Base-by-base conservation (phyloP, 1,140 invertebrate species). In the Cotesia glomerata region DNA sequence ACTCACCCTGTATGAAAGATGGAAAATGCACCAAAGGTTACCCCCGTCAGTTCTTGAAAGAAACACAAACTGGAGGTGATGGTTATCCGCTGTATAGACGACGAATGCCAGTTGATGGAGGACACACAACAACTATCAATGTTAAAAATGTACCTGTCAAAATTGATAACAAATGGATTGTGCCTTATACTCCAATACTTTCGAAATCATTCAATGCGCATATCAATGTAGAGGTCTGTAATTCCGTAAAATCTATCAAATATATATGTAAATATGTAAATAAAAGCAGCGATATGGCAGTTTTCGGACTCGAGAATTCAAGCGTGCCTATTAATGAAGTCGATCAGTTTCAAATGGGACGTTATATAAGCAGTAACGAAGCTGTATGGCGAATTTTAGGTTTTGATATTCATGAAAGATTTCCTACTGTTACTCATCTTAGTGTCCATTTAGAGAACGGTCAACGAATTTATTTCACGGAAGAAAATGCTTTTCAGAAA, bases 141-240 rank as follows among this genome's bases (percentile, higher is more conserved):
- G 61, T 49, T 63, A 73, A 54, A 13, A 35, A 35, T 13, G 3
- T 13, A 14, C 7, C 9, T 26, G 11, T 65, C 14, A 13, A 74
- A 59, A 78, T 88, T 45, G 86, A 89, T 76, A 90, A 89, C 74
- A 63, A 80, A 49, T 89, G 86, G 86, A 78, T 90, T 71, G 88
- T 89, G 36, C 88, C 87, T 65, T 90, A 90, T 82, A 88, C 83
- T 72, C 85, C 87, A 18, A 72, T 88, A 9, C 79, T 90, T 9
- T 83, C 75, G 5, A 84, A 86, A 79, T 88, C 76, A 64, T 90
- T 83, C 73, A 82, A 89, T 70, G 76, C 73, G 0, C 79, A 82
- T 56, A 79, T 80, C n/a, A 81, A 81, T 61, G 76, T 81, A 8
- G 79, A 81, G 64, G 75, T 62, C 34, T 82, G 81, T 45, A 76